phyloP scores from a whole-genome alignment of 2,888 invertebrate species.

The Synergus itoensis region DNA sequence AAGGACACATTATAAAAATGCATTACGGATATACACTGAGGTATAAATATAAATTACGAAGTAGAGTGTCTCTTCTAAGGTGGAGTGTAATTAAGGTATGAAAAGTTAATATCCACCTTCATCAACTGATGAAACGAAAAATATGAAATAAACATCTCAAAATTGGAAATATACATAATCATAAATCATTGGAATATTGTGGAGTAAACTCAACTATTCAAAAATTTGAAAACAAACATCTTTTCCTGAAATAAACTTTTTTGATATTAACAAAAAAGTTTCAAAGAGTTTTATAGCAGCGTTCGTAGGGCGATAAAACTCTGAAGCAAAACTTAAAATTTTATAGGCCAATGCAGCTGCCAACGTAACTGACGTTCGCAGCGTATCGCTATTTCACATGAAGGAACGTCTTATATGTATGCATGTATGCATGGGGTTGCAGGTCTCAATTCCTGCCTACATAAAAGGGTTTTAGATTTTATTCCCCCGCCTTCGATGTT shows the following conservation, averaged over 20 bases:
- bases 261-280: not conserved
- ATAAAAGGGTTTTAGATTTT: constrained; percentile 16
- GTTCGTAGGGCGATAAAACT: constrained; percentile 59
- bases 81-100: constrained; percentile 2
- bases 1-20: constrained; percentile 62
- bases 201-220: not conserved
- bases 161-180: not conserved
- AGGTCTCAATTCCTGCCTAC: constrained; percentile 20
- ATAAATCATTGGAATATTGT: not conserved
- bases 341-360: constrained; percentile 69
- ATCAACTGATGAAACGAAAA: constrained; percentile 7
- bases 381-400: constrained; percentile 16
- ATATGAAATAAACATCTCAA: not conserved
- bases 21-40: constrained; percentile 57
- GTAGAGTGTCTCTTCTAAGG: constrained; percentile 18
- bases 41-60: constrained; percentile 33
- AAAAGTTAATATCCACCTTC: not conserved
- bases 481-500: not conserved
- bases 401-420: constrained; percentile 4
- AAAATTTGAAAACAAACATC: not conserved
- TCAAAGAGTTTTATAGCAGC: not conserved
- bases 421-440: constrained; percentile 27
- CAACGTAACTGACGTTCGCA: constrained; percentile 33
- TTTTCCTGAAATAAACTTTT: not conserved
- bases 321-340: constrained; percentile 70